Evolutionary conservation across 2,888 invertebrate species (phyloP), one percentile per base, ranked within the genome.

Genomic region (Troilus luridus): DNA sequence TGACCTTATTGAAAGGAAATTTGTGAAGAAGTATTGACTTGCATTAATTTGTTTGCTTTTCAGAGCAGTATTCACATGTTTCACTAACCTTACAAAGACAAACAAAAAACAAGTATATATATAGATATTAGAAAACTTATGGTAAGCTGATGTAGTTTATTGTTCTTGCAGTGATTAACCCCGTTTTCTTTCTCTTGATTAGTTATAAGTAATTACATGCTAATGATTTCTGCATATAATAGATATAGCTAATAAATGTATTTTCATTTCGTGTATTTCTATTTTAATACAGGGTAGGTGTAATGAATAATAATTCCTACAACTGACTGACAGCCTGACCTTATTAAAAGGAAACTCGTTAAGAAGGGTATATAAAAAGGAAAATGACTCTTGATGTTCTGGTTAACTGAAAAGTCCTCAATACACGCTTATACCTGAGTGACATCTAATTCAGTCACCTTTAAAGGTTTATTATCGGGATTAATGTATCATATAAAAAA

Each of bases 391-490:
- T 58, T 56, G 85, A 85, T 56, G 14, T 85, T 58, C 56, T 17
- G 85, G 56, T 56, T 85, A 58, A 85, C 85, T 85, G 85, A 85
- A 58, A 85, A 77, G n/a, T 85, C 56, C 5, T 56, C 56, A 85
- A 5, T 19, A 10, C 54, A 56, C n/a, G n/a, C 56, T 85, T 54
- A 21, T 54, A 21, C 67, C 11, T n/a, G 85, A 85, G 21, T 85
- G 85, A 85, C 85, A 14, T 85, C 56, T n/a, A 56, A 85, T 85
- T 85, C 85, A 54, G 10, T 12, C 56, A 21, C 56, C 85, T 54
- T 81, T 85, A 85, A 85, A n/a, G 56, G 85, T 85, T 85, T 85
- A 85, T 85, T 81, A 81, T 81, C 21, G 54, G 54, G 54, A 81
- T 81, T 85, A 85, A 85, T 85, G 56, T 56, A 1, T n/a, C 56